These are phyloP conservation scores for Brenthis hecate DNA, from an alignment of 2,888 invertebrate genomes.

Conservation along the genomic window DNA sequence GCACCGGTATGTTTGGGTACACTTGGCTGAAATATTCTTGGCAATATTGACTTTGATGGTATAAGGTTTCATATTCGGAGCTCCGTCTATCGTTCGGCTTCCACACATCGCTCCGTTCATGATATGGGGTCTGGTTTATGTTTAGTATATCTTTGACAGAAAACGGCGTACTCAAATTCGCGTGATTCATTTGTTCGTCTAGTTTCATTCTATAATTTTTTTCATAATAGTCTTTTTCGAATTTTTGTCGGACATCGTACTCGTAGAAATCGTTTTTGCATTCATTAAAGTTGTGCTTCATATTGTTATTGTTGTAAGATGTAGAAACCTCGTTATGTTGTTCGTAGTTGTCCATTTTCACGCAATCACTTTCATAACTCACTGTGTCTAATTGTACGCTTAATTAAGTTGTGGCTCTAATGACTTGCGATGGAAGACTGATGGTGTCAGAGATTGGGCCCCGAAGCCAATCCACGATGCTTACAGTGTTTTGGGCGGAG, in stretches of 20 bases:
- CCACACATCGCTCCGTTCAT: slow-evolving; percentile 66
- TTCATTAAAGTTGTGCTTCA: slow-evolving; percentile 63
- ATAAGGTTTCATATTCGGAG: slow-evolving; percentile 60
- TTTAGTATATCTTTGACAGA: slow-evolving; percentile 73
- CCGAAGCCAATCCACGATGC: slow-evolving; percentile 69
- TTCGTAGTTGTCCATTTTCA: slow-evolving; percentile 66
- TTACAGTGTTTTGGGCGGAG: slow-evolving; percentile 63
- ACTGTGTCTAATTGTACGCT: slow-evolving; percentile 31
- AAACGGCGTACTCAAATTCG: slow-evolving; percentile 66
- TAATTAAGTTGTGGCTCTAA: slow-evolving; percentile 66
- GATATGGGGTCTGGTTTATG: slow-evolving; percentile 61
- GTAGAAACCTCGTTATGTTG: slow-evolving; percentile 70
- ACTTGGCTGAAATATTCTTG: slow-evolving; percentile 64
- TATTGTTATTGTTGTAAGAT: slow-evolving; percentile 62
- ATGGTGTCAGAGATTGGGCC: slow-evolving; percentile 63
- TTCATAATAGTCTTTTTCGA: slow-evolving; percentile 48
- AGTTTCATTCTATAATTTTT: slow-evolving; percentile 57
- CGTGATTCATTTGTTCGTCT: slow-evolving; percentile 53
- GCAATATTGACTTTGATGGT: slow-evolving; percentile 61
- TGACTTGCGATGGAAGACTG: slow-evolving; percentile 72
- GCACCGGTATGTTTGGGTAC: slow-evolving; percentile 62
- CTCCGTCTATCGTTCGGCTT: slow-evolving; percentile 57
- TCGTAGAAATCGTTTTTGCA: slow-evolving; percentile 61
- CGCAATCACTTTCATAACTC: slow-evolving; percentile 47
- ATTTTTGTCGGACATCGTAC: slow-evolving; percentile 55